Base-by-base conservation (phyloP, 2,888 invertebrate species). In the Exephanes ischioxanthus region DNA sequence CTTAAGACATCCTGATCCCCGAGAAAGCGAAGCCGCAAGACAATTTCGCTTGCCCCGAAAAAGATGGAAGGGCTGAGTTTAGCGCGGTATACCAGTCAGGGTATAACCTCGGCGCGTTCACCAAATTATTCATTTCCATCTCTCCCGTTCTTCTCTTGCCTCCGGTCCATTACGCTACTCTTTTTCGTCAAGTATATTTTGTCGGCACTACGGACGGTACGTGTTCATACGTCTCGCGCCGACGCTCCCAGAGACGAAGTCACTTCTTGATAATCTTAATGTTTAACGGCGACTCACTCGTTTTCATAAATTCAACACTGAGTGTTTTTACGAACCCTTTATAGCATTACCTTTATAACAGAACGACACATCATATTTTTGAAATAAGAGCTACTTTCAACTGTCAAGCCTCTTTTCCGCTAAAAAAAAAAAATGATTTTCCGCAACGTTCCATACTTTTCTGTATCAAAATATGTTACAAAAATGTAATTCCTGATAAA, bases 1-100 rank as follows among this genome's bases (percentile, higher is more conserved):
- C 88, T 90, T 80, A 87, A 88, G 88, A 86, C 80, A 86, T 86
- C 89, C 87, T 87, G 87, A 88, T 90, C 86, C 87, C 83, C 80
- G 86, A 86, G 83, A 86, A 86, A 83, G 76, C 84, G 79, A 86
- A 86, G 86, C 86, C 86, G 84, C 88, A 88, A 87, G 86, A 87
- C 87, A 87, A 88, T 88, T 88, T 87, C 85, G 88, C 78, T 83
- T 73, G 63, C 61, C 68, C 83, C 86, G 73, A 83, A 86, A 86
- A 86, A 78, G 83, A 75, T 77, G 70, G 80, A 66, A 67, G 70
- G 30, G 71, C 53, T 68, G 70, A 70, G 41, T 72, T 63, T 41
- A 41, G 51, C 45, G 26, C 30, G 22, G 22, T 48, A 84, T 55
- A 80, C 77, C 45, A 61, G 75, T 70, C 70, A 41, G 48, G n/a